A percentile compares a stretch with the other conserved stretches of the same genome.
Evolutionary conservation across 2,888 invertebrate species (phyloP).

Genomic region (Rapana venosa): DNA sequence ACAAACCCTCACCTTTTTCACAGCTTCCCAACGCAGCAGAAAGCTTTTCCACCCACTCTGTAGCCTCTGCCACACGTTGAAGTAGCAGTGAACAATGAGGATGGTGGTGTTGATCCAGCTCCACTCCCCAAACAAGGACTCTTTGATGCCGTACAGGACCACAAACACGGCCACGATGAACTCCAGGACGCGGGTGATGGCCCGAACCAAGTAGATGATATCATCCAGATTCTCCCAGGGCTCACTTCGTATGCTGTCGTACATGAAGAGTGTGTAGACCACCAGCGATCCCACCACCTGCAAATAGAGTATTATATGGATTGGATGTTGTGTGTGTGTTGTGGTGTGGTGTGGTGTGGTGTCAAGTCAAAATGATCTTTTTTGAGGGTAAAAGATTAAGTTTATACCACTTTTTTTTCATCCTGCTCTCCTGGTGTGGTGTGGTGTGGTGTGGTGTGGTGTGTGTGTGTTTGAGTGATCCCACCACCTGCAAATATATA

Average conservation of each 20-base stretch:
- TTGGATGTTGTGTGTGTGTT: not conserved
- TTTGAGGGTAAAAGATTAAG: no score
- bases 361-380: no score
- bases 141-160: constrained; percentile 80
- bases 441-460: not conserved
- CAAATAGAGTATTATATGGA: not conserved
- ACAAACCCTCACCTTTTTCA: constrained; percentile 70
- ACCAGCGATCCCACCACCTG: constrained; percentile 80
- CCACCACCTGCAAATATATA: no score
- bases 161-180: constrained; percentile 81
- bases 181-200: constrained; percentile 79
- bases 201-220: constrained; percentile 79
- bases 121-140: constrained; percentile 79
- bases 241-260: constrained; percentile 75
- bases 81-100: constrained; percentile 81
- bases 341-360: constrained; percentile 9
- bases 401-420: no score
- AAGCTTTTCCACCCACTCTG: constrained; percentile 80
- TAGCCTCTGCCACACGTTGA: constrained; percentile 81
- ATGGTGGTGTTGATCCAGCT: constrained; percentile 80
- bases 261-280: constrained; percentile 80
- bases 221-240: constrained; percentile 81
- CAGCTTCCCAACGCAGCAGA: constrained; percentile 79
- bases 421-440: no score
- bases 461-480: not conserved